Evolutionary conservation across 2,797 vertebrate genomes (phyloP).

Genomic region (Poeciliopsis turneri): DNA sequence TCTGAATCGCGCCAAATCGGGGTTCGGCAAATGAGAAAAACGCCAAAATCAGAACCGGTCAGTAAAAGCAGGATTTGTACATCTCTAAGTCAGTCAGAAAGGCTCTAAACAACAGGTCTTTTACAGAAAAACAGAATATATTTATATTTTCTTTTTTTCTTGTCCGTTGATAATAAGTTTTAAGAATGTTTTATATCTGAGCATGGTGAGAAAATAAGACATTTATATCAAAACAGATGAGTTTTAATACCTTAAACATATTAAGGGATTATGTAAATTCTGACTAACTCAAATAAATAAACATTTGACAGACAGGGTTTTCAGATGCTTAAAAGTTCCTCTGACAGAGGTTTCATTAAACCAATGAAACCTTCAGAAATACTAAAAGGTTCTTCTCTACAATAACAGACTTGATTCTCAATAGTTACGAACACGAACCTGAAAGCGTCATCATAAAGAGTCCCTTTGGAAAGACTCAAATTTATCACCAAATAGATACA

Average conservation of each 20-base stretch:
- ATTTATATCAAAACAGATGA: not conserved
- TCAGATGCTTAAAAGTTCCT: slow-evolving; percentile 50
- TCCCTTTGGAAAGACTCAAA: not conserved
- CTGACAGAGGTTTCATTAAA: slow-evolving; percentile 20
- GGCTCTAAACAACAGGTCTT: slow-evolving; percentile 1
- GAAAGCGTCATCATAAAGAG: not conserved
- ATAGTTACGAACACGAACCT: not conserved
- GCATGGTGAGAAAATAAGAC: not conserved
- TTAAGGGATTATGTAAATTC: slow-evolving; percentile 13
- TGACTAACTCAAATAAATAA: slow-evolving; percentile 33
- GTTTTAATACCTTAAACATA: not conserved
- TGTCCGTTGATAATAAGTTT: not conserved
- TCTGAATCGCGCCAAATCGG: not conserved
- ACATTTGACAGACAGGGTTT: slow-evolving; percentile 42
- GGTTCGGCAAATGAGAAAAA: not conserved
- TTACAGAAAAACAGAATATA: not conserved
- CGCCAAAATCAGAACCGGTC: not conserved
- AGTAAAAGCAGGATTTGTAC: not conserved
- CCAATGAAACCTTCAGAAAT: not conserved
- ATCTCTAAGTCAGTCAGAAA: not conserved
- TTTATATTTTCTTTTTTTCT: not conserved
- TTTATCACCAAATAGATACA: not conserved
- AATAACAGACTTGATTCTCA: not conserved
- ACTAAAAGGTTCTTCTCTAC: slow-evolving; percentile 16
- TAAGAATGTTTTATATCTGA: not conserved